Evolutionary conservation across 2,797 vertebrate species (phyloP).

Genomic region (Chaetodon trifasciatus): DNA sequence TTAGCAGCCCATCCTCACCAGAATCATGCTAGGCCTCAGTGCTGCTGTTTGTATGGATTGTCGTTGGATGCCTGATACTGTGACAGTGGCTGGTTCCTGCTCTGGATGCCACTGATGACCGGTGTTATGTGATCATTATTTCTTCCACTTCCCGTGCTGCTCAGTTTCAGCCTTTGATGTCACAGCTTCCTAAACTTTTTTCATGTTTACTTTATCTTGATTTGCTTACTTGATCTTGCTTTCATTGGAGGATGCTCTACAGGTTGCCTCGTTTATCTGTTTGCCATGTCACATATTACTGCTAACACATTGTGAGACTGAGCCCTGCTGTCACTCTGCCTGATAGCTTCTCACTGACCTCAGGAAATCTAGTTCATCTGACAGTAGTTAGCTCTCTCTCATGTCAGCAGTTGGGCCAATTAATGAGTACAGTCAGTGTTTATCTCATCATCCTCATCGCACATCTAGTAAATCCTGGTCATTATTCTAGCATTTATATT

Average conservation of each 20-base stretch:
- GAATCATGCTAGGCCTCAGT: too few relatives aligned
- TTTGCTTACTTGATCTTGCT: constrained; percentile 3
- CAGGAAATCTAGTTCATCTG: neutral
- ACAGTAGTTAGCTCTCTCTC: constrained; percentile 7
- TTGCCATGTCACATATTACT: neutral
- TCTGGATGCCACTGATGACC: constrained; percentile 18
- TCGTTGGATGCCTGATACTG: neutral
- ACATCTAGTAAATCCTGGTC: constrained; percentile 25
- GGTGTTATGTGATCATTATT: constrained; percentile 14
- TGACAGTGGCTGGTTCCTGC: constrained; percentile 4
- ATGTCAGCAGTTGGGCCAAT: constrained; percentile 38
- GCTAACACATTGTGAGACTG: neutral
- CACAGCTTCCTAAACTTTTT: neutral
- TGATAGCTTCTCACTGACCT: constrained; percentile 18
- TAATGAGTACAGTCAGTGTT: constrained; percentile 36
- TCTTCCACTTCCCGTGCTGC: constrained; percentile 1
- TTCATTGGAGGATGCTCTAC: neutral
- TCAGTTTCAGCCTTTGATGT: constrained; percentile 14
- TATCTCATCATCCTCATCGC: constrained; percentile 27
- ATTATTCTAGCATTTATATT: constrained; percentile 36
- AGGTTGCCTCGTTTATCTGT: neutral
- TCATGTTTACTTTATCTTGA: constrained; percentile 8
- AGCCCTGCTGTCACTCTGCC: constrained; percentile 10
- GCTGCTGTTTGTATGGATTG: neutral
- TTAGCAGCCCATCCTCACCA: too few relatives aligned